Evolutionary conservation across 1,140 invertebrate species (phyloP).

Genomic region (Calephelis nemesis): DNA sequence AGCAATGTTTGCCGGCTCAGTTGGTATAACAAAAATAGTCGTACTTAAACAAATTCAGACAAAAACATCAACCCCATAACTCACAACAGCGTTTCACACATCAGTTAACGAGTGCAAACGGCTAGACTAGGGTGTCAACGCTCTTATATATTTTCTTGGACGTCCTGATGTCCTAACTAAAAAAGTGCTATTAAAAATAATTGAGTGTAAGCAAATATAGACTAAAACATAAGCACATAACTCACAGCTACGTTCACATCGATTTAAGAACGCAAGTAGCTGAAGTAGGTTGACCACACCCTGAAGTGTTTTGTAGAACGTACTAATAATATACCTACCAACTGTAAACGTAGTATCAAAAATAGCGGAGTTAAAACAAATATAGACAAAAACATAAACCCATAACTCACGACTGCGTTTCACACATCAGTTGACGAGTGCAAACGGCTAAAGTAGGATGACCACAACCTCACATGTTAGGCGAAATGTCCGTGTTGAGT

Average conservation of each 20-base stretch:
- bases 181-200: background rate
- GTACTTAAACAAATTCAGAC: background rate
- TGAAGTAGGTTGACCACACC: background rate
- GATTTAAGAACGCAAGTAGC: background rate
- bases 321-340: too few species aligned
- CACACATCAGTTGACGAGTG: slow-evolving; percentile 2
- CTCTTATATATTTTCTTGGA: background rate
- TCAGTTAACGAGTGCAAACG: slow-evolving; percentile 8
- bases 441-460: background rate
- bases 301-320: background rate
- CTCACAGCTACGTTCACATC: slow-evolving; percentile 2
- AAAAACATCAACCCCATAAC: background rate
- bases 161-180: too few species aligned
- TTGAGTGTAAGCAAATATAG: background rate
- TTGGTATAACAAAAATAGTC: background rate
- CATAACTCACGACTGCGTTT: slow-evolving; percentile 15
- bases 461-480: background rate
- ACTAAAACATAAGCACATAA: background rate
- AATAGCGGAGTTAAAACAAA: background rate
- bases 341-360: background rate
- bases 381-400: background rate
- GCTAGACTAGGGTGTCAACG: background rate
- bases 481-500: background rate
- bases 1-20: background rate
- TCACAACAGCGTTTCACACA: slow-evolving; percentile 13